These are phyloP conservation scores for Benitochromis conjunctus DNA, from an alignment of 2,113 vertebrate species.

Conservation along the genomic window DNA sequence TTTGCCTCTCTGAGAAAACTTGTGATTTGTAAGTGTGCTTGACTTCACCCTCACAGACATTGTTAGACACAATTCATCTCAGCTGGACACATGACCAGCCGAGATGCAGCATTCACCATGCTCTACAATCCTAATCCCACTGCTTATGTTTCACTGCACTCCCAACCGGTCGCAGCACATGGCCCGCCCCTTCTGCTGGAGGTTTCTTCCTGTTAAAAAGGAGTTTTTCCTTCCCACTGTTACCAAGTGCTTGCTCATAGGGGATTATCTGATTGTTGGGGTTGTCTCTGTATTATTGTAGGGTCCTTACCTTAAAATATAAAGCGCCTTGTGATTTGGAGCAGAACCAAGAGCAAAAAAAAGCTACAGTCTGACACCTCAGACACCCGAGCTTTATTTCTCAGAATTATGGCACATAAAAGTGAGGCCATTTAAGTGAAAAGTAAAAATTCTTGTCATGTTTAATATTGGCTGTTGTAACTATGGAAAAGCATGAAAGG, in stretches of 20 bases:
- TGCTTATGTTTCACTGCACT: fast-evolving
- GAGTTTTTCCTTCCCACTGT: not conserved
- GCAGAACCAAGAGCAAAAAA: not conserved
- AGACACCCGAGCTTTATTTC: not conserved
- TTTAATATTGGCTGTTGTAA: not conserved
- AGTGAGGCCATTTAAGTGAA: fast-evolving
- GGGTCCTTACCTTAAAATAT: not conserved
- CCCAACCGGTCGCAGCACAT: not conserved
- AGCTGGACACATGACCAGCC: not conserved
- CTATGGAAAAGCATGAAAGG: not conserved
- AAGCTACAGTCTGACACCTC: not conserved
- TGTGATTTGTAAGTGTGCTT: not conserved
- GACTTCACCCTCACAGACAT: not conserved
- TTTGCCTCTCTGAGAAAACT: not conserved
- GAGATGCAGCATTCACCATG: fast-evolving
- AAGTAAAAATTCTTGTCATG: not conserved
- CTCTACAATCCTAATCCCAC: not conserved
- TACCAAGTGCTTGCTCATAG: not conserved
- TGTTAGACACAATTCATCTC: not conserved
- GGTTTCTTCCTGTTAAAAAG: not conserved
- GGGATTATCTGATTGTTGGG: not conserved
- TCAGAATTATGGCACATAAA: fast-evolving
- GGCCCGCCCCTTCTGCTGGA: not conserved
- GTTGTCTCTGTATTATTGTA: not conserved
- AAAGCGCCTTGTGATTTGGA: not conserved